Evolutionary conservation across 2,797 vertebrate species (phyloP).

Genomic region (Scolopax bukidnonensis): DNA sequence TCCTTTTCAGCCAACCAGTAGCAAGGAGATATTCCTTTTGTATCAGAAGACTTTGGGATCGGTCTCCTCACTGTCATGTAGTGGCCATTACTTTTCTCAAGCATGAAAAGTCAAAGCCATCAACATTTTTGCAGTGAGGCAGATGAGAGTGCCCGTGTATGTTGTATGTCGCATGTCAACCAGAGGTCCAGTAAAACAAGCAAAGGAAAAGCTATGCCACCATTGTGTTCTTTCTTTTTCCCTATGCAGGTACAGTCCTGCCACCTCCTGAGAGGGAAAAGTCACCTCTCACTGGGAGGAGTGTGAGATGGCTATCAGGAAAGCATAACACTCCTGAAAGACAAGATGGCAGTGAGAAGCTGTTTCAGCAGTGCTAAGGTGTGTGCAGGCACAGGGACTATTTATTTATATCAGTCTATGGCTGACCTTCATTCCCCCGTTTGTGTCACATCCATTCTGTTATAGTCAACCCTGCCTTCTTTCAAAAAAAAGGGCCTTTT

Average conservation of each 20-base stretch:
- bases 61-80: background rate
- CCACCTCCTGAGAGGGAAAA: background rate
- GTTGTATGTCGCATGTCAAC: background rate
- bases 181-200: background rate
- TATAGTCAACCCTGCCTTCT: background rate
- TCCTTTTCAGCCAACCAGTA: background rate
- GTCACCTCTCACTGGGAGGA: background rate
- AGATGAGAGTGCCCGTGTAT: background rate
- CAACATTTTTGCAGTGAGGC: background rate
- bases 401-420: background rate
- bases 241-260: background rate
- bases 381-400: background rate
- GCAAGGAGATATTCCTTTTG: background rate
- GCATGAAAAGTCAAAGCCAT: background rate
- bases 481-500: conserved; percentile 11
- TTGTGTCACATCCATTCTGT: background rate
- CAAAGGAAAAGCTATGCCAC: background rate
- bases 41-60: background rate
- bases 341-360: background rate
- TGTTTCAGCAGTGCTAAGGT: background rate
- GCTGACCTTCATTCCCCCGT: background rate
- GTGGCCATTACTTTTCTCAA: background rate
- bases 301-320: background rate
- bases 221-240: background rate
- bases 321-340: background rate